Conservation (phyloP, 2,888 invertebrate species). For the Pomacea canaliculata region DNA sequence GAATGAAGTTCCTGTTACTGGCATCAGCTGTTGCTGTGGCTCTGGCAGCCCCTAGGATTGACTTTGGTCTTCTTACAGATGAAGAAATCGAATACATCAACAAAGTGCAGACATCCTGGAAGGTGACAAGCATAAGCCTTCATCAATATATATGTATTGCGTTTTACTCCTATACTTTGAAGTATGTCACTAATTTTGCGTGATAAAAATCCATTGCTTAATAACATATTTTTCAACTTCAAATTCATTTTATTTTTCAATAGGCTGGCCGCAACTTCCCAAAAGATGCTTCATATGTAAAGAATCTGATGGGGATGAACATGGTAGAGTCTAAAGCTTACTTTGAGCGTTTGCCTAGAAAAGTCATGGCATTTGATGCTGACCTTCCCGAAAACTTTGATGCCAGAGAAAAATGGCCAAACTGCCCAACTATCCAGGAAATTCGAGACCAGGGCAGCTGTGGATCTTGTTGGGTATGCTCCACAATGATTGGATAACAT, state of each 20-base stretch:
- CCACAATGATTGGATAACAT: too few relatives aligned
- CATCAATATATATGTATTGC: too few relatives aligned
- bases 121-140: constrained; percentile 66
- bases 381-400: constrained; percentile 84
- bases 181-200: too few relatives aligned
- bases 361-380: constrained; percentile 34
- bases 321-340: constrained; percentile 19
- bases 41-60: constrained; percentile 21
- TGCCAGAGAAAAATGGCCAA: constrained; percentile 83
- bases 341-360: constrained; percentile 14
- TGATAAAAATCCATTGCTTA: too few relatives aligned
- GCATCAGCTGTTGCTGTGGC: not conserved
- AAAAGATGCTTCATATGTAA: constrained; percentile 75
- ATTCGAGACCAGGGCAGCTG: constrained; percentile 76
- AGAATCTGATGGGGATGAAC: constrained; percentile 72
- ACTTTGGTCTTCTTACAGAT: constrained; percentile 76
- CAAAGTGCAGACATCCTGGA: constrained; percentile 78
- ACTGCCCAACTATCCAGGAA: constrained; percentile 84
- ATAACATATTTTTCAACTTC: too few relatives aligned
- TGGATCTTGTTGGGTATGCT: constrained; percentile 87
- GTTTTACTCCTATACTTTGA: too few relatives aligned
- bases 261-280: constrained; percentile 83
- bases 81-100: constrained; percentile 77
- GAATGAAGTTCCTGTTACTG: constrained; percentile 11
- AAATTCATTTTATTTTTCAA: too few relatives aligned